Evolutionary conservation across 2,888 invertebrate species (phyloP), one percentile per base, ranked within the genome.

Genomic region (Coelinius sp.): DNA sequence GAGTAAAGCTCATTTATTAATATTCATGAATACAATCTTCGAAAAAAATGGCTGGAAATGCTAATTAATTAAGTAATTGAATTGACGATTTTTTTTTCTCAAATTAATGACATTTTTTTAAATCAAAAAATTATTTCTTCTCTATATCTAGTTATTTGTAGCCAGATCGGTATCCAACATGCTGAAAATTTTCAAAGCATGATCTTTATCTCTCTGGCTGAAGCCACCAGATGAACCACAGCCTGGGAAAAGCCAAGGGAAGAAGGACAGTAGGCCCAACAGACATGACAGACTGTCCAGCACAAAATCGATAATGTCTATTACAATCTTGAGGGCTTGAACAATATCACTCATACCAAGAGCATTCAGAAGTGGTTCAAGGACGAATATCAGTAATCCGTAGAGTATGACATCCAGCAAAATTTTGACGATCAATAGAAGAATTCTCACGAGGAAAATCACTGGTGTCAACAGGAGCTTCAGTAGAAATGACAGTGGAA

Each of bases 401-500:
- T 5, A 0, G 12, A 65, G 38, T 1, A 70, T 8, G 6, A 64
- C 8, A 12, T 17, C 12, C 10, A 70, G 41, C 7, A 70, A 17
- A 24, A 64, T 3, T 53, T 65, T 6, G 1, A 70, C 64, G 27
- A 41, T n/a, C 1, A 27, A 20, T 4, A 65, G n/a, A 7, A 70
- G 25, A 8, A 53, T 12, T 44, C 38, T 8, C 0, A 70, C 41
- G 0, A 56, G 25, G 6, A 56, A n/a, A 25, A 64, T 20, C 0
- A 70, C 22, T 20, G 64, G 64, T 5, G 53, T 52, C 3, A 70
- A 24, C 10, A 70, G n/a, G 20, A 10, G 41, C 53, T 64, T 64
- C 17, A 59, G 20, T 0, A 35, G 7, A 1, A 35, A 10, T 17
- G 31, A 31, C 7, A 59, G 14, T n/a, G 31, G 17, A 4, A 31